A percentile compares a stretch with the other conserved stretches of the same genome.
Conservation (phyloP, 2,797 vertebrate genomes). For the Tolypeutes matacus region DNA sequence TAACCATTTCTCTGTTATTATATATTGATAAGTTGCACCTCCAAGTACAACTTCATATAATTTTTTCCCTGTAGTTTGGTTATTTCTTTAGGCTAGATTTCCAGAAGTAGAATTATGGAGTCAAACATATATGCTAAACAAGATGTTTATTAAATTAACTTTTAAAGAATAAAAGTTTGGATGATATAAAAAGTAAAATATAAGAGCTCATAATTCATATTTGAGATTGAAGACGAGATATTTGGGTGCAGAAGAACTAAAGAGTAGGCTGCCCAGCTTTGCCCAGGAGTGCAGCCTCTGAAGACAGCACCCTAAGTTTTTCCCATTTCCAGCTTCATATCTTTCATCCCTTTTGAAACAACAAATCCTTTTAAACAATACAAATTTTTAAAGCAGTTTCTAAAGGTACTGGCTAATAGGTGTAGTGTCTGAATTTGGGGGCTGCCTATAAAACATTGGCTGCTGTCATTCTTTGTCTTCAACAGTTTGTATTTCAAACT, state of each 20-base stretch:
- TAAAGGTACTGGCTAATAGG: neutral
- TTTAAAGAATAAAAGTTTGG: slow-evolving; percentile 28
- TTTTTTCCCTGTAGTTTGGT: neutral
- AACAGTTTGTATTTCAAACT: slow-evolving; percentile 21
- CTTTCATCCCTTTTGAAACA: slow-evolving; percentile 23
- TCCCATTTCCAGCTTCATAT: slow-evolving; percentile 18
- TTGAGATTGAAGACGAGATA: neutral
- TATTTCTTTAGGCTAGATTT: neutral
- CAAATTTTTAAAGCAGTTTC: neutral
- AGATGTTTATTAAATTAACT: neutral
- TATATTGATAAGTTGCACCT: neutral
- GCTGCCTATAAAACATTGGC: neutral
- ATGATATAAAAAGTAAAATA: slow-evolving; percentile 45
- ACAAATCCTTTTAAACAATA: slow-evolving; percentile 50
- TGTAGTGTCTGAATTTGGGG: neutral
- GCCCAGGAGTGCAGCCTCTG: neutral
- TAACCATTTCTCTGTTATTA: neutral
- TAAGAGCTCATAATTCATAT: slow-evolving; percentile 38
- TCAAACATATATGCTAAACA: neutral
- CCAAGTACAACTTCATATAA: neutral
- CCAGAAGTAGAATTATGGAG: too few species aligned
- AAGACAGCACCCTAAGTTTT: neutral
- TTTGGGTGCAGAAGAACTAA: slow-evolving; percentile 16
- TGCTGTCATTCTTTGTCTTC: slow-evolving; percentile 23
- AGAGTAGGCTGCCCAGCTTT: neutral